A percentile compares a stretch with the other conserved stretches of the same genome.
phyloP scores from a whole-genome alignment of 2,888 invertebrate species.

The Linnaemya vulpina region DNA sequence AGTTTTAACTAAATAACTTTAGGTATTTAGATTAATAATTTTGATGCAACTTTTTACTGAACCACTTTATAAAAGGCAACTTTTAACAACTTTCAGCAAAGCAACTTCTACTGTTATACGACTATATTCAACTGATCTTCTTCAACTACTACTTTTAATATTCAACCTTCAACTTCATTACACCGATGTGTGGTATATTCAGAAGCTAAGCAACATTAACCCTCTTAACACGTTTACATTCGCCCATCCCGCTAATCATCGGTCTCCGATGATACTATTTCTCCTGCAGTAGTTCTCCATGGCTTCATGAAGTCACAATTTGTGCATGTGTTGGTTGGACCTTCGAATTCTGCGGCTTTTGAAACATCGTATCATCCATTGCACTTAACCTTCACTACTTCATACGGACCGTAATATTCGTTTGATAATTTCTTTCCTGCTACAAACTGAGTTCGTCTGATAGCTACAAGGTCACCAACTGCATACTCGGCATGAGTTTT shows the following conservation, averaged over 20 bases:
- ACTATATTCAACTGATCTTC: not conserved
- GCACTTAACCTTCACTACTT: not conserved
- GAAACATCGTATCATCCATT: not conserved
- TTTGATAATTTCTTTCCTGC: not conserved
- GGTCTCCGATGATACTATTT: constrained; percentile 8
- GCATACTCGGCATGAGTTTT: not conserved
- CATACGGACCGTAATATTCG: constrained; percentile 14
- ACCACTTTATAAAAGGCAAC: no score
- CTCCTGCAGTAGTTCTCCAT: not conserved
- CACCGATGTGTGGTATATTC: not conserved
- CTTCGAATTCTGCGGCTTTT: not conserved
- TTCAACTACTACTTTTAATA: not conserved
- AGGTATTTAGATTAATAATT: no score
- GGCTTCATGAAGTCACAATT: constrained; percentile 18
- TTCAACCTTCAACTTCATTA: not conserved
- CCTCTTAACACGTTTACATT: constrained; percentile 2
- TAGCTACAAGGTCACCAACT: not conserved
- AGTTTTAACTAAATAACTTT: not conserved
- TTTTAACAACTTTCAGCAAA: no score
- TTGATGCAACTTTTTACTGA: not conserved
- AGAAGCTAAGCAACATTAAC: not conserved
- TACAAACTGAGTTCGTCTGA: constrained; percentile 11
- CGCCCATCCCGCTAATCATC: constrained; percentile 26
- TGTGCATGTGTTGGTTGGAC: constrained; percentile 9
- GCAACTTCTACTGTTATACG: no score